Base-by-base conservation (phyloP, 37 sponge, comb jelly and placozoan species). In the Mnemiopsis leidyi region DNA sequence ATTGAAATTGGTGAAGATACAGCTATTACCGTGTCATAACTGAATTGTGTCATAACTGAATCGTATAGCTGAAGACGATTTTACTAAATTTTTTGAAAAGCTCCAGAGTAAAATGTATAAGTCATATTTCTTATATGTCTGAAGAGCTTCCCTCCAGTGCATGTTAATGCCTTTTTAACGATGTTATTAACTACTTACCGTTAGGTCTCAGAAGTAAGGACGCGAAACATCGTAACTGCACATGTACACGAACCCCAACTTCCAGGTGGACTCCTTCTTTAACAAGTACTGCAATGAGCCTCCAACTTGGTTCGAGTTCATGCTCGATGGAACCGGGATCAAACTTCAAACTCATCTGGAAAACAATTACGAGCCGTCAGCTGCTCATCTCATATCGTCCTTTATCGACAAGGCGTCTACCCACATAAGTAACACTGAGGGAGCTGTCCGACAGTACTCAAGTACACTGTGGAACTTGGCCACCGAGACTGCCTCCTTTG, bases 271-370 rank as follows among this genome's bases (percentile, higher is more conserved):
- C 35, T 85, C 90, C 25, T 85, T 85, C 61, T 85, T 85, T 29
- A 40, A 40, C 40, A 85, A 85, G 48, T 85, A 85, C 30, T 40
- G 61, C 35, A 28, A 40, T 23, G 90, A 85, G 25, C 90, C 90
- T 40, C 90, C 90, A 23, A 36, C 90, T 23, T 85, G 90, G 90
- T 85, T 40, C 36, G 90, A 85, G 23, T 85, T 85, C 35, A 13
- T 85, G 23, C 90, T 85, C 26, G 90, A 85, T 85, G 90, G n/a
- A 39, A 32, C 61, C 3, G 90, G 90, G 0, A 40, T 32, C 25
- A 85, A 85, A 25, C 26, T 85, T 23, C n/a, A 13, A 61, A 26
- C 61, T 28, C 90, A 85, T 28, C 24, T 85, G 28, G 61, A 85
- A 85, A 40, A 26, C 24, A 40, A 39, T 2, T 26, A 36, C 2